These are phyloP conservation scores for Macquaria ambigua DNA, from an alignment of 2,113 vertebrate species.

Conservation along the genomic window DNA sequence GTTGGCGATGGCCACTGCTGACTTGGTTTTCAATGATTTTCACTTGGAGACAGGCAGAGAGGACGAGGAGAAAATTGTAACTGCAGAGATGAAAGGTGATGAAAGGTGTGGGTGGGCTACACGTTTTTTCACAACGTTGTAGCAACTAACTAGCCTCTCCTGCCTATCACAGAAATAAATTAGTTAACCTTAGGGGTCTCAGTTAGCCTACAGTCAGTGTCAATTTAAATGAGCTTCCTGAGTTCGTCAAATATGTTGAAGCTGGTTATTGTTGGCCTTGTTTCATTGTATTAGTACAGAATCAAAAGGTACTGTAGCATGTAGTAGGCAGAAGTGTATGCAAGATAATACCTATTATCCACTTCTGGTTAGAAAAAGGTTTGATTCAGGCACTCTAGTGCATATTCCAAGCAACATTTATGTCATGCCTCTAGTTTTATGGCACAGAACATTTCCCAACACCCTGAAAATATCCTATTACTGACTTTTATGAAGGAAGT, in stretches of 20 bases:
- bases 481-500: neutral
- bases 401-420: neutral
- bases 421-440: neutral
- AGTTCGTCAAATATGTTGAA: neutral
- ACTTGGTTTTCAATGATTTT: constrained; percentile 17
- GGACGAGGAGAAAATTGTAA: constrained; percentile 25
- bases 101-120: constrained; percentile 4
- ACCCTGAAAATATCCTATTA: neutral
- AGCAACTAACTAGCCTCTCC: neutral
- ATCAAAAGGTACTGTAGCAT: neutral
- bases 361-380: neutral
- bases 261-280: neutral
- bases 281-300: neutral
- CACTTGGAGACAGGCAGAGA: constrained; percentile 15
- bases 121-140: neutral
- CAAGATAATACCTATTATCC: neutral
- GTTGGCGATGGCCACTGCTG: constrained; percentile 19
- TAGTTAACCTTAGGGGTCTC: neutral
- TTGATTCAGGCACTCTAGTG: neutral
- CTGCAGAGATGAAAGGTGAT: constrained; percentile 28
- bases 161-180: constrained; percentile 34
- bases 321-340: neutral
- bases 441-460: neutral
- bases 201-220: neutral
- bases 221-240: neutral